Conservation (phyloP, 2,113 vertebrate species). For the Dendropsophus ebraccatus region DNA sequence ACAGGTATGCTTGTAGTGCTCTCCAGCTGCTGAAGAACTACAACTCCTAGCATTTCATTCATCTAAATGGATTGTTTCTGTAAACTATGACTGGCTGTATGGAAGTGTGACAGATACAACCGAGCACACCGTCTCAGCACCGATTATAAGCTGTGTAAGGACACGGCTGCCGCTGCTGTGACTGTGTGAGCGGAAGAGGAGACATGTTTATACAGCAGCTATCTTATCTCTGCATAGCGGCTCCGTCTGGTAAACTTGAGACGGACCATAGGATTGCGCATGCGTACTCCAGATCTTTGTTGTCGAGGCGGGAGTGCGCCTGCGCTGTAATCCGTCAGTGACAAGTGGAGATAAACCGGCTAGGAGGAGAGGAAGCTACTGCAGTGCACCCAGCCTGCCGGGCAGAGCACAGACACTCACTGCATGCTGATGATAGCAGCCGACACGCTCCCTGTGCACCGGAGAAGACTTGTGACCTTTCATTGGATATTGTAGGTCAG, state of each 20-base stretch:
- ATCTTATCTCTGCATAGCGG: too few relatives aligned
- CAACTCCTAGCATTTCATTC: too few relatives aligned
- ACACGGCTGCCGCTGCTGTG: too few relatives aligned
- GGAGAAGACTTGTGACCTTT: background rate
- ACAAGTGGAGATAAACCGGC: constrained; percentile 53
- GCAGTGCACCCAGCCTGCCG: constrained; percentile 53
- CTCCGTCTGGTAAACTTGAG: background rate
- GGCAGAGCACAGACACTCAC: background rate
- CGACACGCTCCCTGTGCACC: background rate
- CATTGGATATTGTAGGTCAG: background rate
- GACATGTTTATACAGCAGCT: background rate
- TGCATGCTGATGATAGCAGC: background rate
- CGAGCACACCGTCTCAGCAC: too few relatives aligned
- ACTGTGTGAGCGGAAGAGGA: background rate
- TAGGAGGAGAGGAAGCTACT: constrained; percentile 40
- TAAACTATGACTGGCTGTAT: too few relatives aligned
- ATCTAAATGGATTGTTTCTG: too few relatives aligned
- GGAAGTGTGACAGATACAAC: too few relatives aligned
- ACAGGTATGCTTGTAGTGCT: too few relatives aligned
- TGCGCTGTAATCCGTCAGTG: constrained; percentile 26
- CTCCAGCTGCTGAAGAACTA: too few relatives aligned
- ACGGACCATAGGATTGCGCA: background rate
- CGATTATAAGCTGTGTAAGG: too few relatives aligned
- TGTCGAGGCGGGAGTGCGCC: constrained; percentile 16
- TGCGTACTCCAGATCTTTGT: constrained; percentile 26